Percentiles rank a stretch among this genome's conserved stretches.
Conservation (phyloP, 2,113 vertebrate species). For the Marmota flaviventris region DNA sequence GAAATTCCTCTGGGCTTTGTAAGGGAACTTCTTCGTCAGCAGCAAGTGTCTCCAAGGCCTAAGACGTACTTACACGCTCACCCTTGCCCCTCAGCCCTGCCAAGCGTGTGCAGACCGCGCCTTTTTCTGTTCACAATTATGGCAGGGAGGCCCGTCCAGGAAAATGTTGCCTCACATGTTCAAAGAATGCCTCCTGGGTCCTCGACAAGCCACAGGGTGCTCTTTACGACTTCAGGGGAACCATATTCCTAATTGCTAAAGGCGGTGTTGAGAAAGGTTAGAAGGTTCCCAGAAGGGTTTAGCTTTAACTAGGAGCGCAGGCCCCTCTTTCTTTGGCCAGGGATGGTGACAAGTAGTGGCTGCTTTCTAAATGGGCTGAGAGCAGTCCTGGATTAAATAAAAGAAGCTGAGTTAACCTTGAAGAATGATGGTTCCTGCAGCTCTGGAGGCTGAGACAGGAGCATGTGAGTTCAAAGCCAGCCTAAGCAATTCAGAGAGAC, state of each 20-base stretch:
- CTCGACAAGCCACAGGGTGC: slow-evolving; percentile 68
- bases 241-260: slow-evolving; percentile 10
- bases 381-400: neutral
- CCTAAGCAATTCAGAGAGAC: neutral
- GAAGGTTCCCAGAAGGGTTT: neutral
- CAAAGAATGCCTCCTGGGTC: slow-evolving; percentile 70
- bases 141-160: neutral
- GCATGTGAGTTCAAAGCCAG: neutral
- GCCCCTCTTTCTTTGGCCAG: neutral
- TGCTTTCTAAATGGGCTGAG: neutral
- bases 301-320: neutral
- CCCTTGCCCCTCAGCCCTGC: neutral
- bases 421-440: neutral
- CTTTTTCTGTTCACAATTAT: slow-evolving; percentile 62
- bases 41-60: neutral
- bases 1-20: neutral
- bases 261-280: neutral
- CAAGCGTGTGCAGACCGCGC: neutral
- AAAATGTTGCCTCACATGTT: slow-evolving; percentile 66
- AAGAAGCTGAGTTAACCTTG: neutral
- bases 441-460: neutral
- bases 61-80: neutral
- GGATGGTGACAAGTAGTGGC: neutral
- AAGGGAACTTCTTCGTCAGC: slow-evolving; percentile 24
- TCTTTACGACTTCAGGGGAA: slow-evolving; percentile 67